phyloP scores from a whole-genome alignment of 2,888 invertebrate genomes.

The Xylocampa areola region DNA sequence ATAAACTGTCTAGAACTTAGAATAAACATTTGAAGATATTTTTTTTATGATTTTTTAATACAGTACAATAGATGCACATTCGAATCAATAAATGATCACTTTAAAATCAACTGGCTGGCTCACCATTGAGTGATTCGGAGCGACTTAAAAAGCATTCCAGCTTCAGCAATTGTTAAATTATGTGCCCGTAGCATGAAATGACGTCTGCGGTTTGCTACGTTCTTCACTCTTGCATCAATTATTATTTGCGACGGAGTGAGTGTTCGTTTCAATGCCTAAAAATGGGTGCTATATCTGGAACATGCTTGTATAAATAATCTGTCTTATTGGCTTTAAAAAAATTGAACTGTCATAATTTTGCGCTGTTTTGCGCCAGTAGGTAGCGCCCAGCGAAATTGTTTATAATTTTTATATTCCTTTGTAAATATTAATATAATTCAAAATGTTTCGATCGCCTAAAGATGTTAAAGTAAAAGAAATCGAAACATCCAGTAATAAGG shows the following conservation, averaged over 20 bases:
- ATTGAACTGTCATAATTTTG: neutral
- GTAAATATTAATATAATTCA: slow-evolving; percentile 2
- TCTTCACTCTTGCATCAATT: neutral
- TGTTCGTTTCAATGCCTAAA: neutral
- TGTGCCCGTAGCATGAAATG: neutral
- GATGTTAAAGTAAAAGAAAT: slow-evolving; percentile 13
- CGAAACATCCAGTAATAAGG: neutral
- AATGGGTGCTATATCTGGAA: neutral
- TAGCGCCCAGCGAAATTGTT: neutral
- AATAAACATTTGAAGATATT: too few relatives aligned
- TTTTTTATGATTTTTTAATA: too few relatives aligned
- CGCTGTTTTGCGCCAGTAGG: neutral
- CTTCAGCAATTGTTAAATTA: too few relatives aligned
- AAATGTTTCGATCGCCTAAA: slow-evolving; percentile 51
- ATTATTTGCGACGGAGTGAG: neutral
- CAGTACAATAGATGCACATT: too few relatives aligned
- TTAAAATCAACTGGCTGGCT: too few relatives aligned
- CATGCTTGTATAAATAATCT: neutral
- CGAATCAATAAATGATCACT: too few relatives aligned
- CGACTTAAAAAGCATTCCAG: neutral
- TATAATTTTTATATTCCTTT: neutral
- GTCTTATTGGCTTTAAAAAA: neutral
- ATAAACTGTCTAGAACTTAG: too few relatives aligned
- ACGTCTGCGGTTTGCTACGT: neutral
- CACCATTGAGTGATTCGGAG: slow-evolving; percentile 1